These are phyloP conservation scores for Catagonus wagneri DNA, from an alignment of 2,113 vertebrate genomes.

Conservation along the genomic window DNA sequence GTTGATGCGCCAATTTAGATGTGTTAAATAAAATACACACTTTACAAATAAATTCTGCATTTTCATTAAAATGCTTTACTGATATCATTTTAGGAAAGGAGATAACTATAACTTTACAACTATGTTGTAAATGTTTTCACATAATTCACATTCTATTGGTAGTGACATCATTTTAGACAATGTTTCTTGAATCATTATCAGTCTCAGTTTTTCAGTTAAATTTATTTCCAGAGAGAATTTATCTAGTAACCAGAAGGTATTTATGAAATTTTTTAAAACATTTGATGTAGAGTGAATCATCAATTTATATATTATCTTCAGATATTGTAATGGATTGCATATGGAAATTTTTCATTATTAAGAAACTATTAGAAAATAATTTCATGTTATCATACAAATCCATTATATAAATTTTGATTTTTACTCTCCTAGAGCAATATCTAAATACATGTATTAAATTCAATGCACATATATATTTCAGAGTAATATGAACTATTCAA, in stretches of 20 bases:
- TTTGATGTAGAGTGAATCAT: neutral
- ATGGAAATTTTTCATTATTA: neutral
- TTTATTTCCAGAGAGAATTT: neutral
- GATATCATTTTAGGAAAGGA: neutral
- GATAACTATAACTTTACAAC: too few relatives aligned
- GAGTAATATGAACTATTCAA: constrained; percentile 18
- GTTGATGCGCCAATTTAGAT: neutral
- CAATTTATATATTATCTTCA: neutral
- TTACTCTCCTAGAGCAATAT: neutral
- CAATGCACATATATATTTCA: neutral
- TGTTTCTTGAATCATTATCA: neutral
- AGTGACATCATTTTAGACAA: neutral
- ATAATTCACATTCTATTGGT: neutral
- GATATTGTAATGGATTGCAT: neutral
- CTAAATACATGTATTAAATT: neutral
- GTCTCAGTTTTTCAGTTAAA: neutral
- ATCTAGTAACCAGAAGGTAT: neutral
- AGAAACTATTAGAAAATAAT: constrained; percentile 23
- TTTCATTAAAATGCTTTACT: neutral
- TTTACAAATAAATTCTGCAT: neutral
- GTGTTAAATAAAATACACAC: neutral
- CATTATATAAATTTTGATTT: neutral
- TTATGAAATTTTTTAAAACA: neutral
- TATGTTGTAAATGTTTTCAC: neutral
- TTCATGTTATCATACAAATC: neutral